Percentiles rank a stretch among this genome's conserved stretches.
These are phyloP conservation scores for Cinclus cinclus DNA, from an alignment of 2,113 vertebrate genomes.

Conservation along the genomic window DNA sequence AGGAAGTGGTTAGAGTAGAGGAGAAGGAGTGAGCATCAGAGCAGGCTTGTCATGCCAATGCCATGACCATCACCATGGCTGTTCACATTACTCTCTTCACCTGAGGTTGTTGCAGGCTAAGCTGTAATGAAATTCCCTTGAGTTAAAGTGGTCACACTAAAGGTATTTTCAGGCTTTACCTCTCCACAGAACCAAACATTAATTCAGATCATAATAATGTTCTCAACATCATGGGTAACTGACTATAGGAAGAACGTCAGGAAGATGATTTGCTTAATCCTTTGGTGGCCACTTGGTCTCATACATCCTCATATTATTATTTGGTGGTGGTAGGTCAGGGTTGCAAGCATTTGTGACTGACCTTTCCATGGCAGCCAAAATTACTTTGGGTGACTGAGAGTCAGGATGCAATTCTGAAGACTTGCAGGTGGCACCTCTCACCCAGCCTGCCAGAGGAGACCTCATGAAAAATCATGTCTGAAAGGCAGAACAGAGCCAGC, in stretches of 20 bases:
- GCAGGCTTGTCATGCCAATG: not conserved
- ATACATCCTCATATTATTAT: not conserved
- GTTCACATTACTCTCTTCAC: not conserved
- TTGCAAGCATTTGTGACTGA: not conserved
- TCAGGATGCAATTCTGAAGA: not conserved
- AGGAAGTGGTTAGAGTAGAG: not conserved
- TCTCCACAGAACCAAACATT: not conserved
- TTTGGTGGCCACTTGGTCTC: not conserved
- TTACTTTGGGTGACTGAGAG: not conserved
- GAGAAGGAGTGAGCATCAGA: not conserved
- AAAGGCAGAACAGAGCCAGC: not conserved
- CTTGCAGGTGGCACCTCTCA: not conserved
- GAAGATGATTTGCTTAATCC: not conserved
- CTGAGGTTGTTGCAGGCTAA: not conserved
- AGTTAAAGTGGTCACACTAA: not conserved
- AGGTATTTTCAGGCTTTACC: not conserved
- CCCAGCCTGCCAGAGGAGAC: not conserved
- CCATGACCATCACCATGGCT: fast-evolving
- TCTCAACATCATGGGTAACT: not conserved
- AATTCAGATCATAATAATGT: not conserved
- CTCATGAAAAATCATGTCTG: not conserved
- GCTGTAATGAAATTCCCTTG: not conserved
- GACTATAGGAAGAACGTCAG: not conserved
- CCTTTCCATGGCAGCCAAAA: not conserved
- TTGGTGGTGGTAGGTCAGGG: not conserved